Base-by-base conservation (phyloP, 2,113 vertebrate genomes). In the Lamprologus sp. region DNA sequence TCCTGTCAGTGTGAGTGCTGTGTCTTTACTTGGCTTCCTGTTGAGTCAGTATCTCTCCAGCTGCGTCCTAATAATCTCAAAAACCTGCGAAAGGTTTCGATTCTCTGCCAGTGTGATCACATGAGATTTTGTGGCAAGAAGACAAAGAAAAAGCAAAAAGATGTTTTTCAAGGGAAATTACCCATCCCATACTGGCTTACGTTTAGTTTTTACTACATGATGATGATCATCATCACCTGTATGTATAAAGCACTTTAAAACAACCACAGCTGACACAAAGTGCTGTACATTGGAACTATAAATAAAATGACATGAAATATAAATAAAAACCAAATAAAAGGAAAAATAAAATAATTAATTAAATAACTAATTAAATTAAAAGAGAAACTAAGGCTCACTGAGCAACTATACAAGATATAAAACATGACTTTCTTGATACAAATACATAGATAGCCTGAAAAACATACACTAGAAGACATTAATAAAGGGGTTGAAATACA, bases 31-130 rank as follows among this genome's bases (percentile, higher is more conserved):
- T 47, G 45, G 42, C 42, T 37, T 83, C 47, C 82, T 53, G 82
- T 23, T 70, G 82, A 70, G 82, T 83, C 47, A 56, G 17, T 31
- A 21, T 56, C 23, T 37, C 42, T 65, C 23, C 33, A 60, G 49
- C 53, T 75, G 70, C 2, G 9, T 79, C 51, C 42, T 65, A 26
- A 80, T 54, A 4, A 73, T 23, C 40, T 14, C 6, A 12, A 68
- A 81, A 58, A 9, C 31, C 7, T 17, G 13, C 6, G 4, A 17
- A 63, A 84, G 79, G 53, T 79, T 88, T 85, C 3, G 0, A 15
- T 88, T 85, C 79, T 81, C 15, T 65, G 28, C n/a, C 83, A 47
- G n/a, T 70, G 60, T 13, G 79, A 83, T 14, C 60, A 83, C 79
- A n/a, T 58, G 31, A 12, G 31, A 17, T 53, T 81, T 65, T 7